phyloP scores from a whole-genome alignment of 2,797 vertebrate genomes.

The Cryptoprocta ferox region DNA sequence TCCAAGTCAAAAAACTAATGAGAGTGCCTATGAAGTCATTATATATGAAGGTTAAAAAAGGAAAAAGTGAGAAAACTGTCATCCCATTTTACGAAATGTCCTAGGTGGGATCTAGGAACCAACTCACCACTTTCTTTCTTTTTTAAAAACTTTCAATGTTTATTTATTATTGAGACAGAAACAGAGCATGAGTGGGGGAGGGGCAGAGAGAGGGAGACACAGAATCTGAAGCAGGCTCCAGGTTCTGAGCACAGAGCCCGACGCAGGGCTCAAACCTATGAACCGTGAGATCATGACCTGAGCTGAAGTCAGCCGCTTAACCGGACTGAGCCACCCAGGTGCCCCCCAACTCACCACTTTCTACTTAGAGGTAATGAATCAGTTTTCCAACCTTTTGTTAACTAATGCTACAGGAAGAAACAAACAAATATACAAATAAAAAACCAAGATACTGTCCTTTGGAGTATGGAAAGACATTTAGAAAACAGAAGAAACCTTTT shows the following conservation, averaged over 20 bases:
- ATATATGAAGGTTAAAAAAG: neutral
- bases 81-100: neutral
- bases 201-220: no score
- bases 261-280: no score
- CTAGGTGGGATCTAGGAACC: neutral
- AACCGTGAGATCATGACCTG: no score
- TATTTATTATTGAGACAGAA: no score
- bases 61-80: neutral
- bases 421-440: neutral
- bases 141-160: no score
- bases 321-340: no score
- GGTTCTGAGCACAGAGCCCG: no score
- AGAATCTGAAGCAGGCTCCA: no score
- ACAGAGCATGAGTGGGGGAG: no score
- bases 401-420: constrained; percentile 23
- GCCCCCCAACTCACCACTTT: neutral
- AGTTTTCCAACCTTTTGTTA: constrained; percentile 18
- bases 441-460: neutral
- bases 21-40: neutral
- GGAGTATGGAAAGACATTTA: neutral
- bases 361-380: neutral
- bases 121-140: no score
- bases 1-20: neutral
- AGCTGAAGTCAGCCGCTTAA: no score
- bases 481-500: neutral